Evolutionary conservation across 1,140 invertebrate genomes (phyloP), one percentile per base, ranked within the genome.

Genomic region (Trichogramma pretiosum): DNA sequence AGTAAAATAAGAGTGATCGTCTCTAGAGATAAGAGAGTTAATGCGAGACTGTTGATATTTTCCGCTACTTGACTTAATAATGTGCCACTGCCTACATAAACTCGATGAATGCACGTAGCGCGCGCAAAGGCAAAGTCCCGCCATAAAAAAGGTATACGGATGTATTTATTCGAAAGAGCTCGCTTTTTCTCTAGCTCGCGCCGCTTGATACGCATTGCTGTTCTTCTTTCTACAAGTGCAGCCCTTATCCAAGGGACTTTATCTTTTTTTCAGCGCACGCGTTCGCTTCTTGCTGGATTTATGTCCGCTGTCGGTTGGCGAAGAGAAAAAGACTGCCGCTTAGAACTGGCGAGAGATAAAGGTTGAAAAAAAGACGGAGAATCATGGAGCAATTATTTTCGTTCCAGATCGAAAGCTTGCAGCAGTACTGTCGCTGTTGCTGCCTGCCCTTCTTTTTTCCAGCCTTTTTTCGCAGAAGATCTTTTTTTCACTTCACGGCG

Each of bases 121-220:
- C n/a, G n/a, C n/a, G n/a, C n/a, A 47, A 55, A 50, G 40, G 42
- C 60, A 61, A 63, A 66, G 59, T 61, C 58, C 55, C 57, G 48
- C 54, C 61, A 64, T 67, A 69, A 70, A 70, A 56, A 67, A 59
- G 57, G n/a, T n/a, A n/a, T 58, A 57, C 60, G 65, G 66, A 69
- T 69, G 66, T 70, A 67, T 72, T 70, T 72, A 68, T 70, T 69
- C 63, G 61, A 53, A n/a, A n/a, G 60, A 68, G 68, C 68, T 70
- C 63, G 61, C 61, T 64, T 54, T 58, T 49, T 55, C 58, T 39
- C 52, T 56, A 45, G 50, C 55, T 54, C 56, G 51, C 47, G 40
- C 52, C 28, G 34, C 38, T 37, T 48, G 18, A 21, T 24, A 34
- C 28, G 3, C 41, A 37, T 37, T 26, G 30, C 41, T 48, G 42